Conservation (phyloP, 92 coral and sea anemone species). For the Zoanthus sansibaricus region DNA sequence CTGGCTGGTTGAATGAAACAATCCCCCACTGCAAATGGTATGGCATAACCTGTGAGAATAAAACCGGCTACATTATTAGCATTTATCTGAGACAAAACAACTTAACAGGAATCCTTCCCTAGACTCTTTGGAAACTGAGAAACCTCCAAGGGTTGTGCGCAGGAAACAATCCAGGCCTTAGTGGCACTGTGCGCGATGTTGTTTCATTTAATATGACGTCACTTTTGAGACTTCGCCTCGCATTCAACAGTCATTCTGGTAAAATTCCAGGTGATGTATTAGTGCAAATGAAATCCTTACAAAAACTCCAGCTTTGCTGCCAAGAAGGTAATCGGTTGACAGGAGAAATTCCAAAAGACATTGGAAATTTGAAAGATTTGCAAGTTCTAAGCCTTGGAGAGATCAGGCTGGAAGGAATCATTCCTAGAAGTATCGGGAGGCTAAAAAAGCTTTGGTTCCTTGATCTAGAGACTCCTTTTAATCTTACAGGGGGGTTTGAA, state of each 20-base stretch:
- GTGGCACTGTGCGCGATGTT: constrained; percentile 58
- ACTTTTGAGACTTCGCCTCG: constrained; percentile 60
- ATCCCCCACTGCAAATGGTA: constrained; percentile 80
- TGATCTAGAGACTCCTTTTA: constrained; percentile 66
- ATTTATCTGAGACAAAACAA: constrained; percentile 61
- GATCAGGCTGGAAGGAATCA: constrained; percentile 61
- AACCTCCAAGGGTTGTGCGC: constrained; percentile 76
- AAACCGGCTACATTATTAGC: constrained; percentile 67
- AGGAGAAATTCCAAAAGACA: constrained; percentile 72
- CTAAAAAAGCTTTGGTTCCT: constrained; percentile 78
- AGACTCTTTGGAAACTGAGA: constrained; percentile 80
- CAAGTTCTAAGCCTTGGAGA: constrained; percentile 87
- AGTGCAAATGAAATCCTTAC: constrained; percentile 58
- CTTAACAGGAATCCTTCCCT: constrained; percentile 64
- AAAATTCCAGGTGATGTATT: constrained; percentile 65
- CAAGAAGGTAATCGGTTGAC: constrained; percentile 32
- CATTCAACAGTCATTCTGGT: constrained; percentile 69
- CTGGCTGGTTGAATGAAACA: constrained; percentile 61
- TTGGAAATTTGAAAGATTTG: constrained; percentile 77
- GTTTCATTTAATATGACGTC: constrained; percentile 76
- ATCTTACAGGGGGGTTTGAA: constrained; percentile 58
- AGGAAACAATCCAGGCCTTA: constrained; percentile 37
- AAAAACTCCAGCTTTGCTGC: constrained; percentile 66
- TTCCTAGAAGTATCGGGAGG: constrained; percentile 75
- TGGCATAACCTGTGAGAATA: constrained; percentile 72